phyloP scores from a whole-genome alignment of 2,113 vertebrate genomes.

The Gracilinanus agilis region DNA sequence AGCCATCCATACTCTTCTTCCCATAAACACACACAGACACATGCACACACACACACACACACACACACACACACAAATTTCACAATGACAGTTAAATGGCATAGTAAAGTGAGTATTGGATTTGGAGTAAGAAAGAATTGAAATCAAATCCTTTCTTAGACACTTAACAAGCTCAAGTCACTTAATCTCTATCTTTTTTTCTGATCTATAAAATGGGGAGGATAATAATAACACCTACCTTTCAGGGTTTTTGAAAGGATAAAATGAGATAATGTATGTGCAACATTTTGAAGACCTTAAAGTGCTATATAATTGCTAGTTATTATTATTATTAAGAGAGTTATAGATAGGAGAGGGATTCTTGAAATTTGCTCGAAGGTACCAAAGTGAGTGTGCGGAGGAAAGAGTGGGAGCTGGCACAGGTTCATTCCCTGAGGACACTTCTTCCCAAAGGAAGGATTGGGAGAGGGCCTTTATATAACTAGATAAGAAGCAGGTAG shows the following conservation, averaged over 20 bases:
- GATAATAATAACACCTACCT: background rate
- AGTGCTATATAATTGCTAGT: background rate
- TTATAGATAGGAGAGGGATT: too few species aligned
- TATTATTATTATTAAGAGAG: background rate
- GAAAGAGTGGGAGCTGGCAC: too few species aligned
- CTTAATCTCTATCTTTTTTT: background rate
- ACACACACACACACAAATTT: too few species aligned
- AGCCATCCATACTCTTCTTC: too few species aligned
- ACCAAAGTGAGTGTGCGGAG: too few species aligned
- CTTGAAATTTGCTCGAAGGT: background rate
- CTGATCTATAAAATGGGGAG: background rate
- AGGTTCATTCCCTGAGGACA: background rate
- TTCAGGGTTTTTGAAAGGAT: too few species aligned
- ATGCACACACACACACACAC: too few species aligned
- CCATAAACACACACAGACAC: too few species aligned
- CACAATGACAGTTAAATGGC: background rate
- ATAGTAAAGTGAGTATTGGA: background rate
- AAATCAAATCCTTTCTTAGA: background rate
- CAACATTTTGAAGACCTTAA: background rate
- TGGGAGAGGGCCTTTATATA: background rate
- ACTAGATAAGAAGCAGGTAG: background rate
- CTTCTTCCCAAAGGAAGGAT: background rate
- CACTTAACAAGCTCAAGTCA: background rate
- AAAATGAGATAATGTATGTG: too few species aligned
- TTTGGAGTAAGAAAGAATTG: background rate